Base-by-base conservation (phyloP, 2,113 vertebrate genomes). In the Chaetura pelagica region DNA sequence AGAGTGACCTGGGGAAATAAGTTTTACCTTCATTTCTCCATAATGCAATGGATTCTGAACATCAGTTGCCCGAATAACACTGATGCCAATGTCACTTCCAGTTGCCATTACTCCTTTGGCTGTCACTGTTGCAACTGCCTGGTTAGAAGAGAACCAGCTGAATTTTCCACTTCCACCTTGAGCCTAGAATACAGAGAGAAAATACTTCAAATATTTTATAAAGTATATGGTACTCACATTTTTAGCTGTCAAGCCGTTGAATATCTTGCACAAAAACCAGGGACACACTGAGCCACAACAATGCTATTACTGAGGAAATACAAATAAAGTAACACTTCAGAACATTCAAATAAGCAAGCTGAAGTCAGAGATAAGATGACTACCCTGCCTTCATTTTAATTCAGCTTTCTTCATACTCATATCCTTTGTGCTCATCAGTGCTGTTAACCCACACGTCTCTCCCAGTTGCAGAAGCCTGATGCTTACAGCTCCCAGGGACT, bases 111-210 rank as follows among this genome's bases (percentile, higher is more conserved):
- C 94, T 5, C 99, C 99, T 92, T 98, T 99, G 44, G 99, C 98
- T 1, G 99, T 99, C 89, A 99, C 98, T 2, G 98, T 99, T 89
- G 99, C 98, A 14, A 99, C 99, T 49, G 96, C 91, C 27, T 97
- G 93, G 93, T 98, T 99, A 30, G 99, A 99, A 6, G 97, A 99
- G 19, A 98, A 98, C 99, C 99, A 99, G 94, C 97, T 99, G 97
- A 99, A 99, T 96, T 99, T 99, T 35, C 99, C 99, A 87, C 99
- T 99, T 64, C 99, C 99, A 48, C 99, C 99, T 1, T 96, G 97
- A 20, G 99, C 99, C 99, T 98, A 76, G 22, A 79, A 82, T 17
- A 68, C 5, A 84, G 48, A 88, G 23, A 4, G 24, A 54, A 52
- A 73, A 77, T 9, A 27, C 73, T 76, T 54, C n/a, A 42, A 32